Evolutionary conservation across 1,140 invertebrate genomes (phyloP).

Genomic region (Trichonephila clavata): DNA sequence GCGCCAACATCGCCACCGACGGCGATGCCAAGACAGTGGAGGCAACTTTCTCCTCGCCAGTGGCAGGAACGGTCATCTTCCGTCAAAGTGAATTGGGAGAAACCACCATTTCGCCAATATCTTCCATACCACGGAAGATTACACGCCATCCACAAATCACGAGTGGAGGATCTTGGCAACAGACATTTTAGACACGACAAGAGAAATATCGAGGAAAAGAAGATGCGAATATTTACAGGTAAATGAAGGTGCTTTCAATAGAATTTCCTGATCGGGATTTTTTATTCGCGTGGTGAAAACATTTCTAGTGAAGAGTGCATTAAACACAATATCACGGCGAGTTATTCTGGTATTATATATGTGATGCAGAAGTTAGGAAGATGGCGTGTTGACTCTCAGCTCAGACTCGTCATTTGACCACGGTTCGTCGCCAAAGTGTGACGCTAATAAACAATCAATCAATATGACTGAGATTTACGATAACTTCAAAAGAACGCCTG

Average conservation of each 20-base stretch:
- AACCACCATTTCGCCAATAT: conserved; percentile 88
- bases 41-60: conserved; percentile 88
- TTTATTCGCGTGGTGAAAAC: too few relatives aligned
- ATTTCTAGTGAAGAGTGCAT: too few relatives aligned
- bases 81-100: conserved; percentile 85
- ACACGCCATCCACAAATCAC: conserved; percentile 83
- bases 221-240: conserved; percentile 85
- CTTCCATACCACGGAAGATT: conserved; percentile 81
- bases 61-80: conserved; percentile 91
- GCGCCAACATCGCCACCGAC: conserved; percentile 79
- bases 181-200: conserved; percentile 91
- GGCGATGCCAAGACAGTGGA: conserved; percentile 89
- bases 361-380: too few relatives aligned
- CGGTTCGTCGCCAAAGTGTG: too few relatives aligned
- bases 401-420: too few relatives aligned
- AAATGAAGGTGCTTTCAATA: not conserved
- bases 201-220: conserved; percentile 28
- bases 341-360: too few relatives aligned
- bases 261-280: too few relatives aligned
- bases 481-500: too few relatives aligned
- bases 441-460: too few relatives aligned
- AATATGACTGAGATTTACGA: too few relatives aligned
- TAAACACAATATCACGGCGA: too few relatives aligned
- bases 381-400: too few relatives aligned
- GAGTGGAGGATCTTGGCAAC: conserved; percentile 95